Conservation (phyloP, 2,113 vertebrate genomes). For the Ptilonorhynchus violaceus region DNA sequence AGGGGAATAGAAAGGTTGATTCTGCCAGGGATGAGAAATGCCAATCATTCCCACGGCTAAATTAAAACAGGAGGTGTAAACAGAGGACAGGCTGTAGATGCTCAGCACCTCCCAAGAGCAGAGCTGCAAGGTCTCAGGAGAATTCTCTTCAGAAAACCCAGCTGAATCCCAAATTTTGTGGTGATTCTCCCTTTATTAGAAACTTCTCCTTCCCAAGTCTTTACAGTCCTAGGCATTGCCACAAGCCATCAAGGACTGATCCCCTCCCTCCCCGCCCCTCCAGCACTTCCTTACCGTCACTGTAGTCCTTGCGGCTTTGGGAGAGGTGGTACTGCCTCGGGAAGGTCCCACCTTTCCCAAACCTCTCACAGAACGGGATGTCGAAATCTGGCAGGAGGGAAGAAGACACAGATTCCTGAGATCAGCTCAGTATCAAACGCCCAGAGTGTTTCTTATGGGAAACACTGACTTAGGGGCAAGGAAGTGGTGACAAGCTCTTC, state of each 20-base stretch:
- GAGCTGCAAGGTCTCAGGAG: neutral
- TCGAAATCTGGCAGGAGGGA: conserved; percentile 58
- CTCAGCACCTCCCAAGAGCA: neutral
- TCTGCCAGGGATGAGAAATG: neutral
- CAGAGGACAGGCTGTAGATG: neutral
- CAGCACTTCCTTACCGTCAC: conserved; percentile 77
- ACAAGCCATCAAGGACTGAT: accelerated
- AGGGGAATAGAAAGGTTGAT: neutral
- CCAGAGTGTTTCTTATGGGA: neutral
- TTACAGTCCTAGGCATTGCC: neutral
- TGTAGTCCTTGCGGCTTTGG: conserved; percentile 87
- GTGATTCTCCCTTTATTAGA: neutral
- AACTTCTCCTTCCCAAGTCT: neutral
- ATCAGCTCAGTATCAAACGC: neutral
- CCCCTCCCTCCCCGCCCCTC: neutral
- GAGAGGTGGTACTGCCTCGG: conserved; percentile 87
- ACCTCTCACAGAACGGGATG: conserved; percentile 68
- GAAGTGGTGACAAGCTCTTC: neutral
- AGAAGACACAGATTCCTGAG: neutral
- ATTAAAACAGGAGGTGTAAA: neutral
- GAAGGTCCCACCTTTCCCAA: conserved; percentile 90
- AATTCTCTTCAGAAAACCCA: neutral
- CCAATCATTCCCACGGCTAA: neutral
- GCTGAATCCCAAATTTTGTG: neutral
- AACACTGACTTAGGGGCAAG: neutral